Evolutionary conservation across 2,113 vertebrate species (phyloP).

Genomic region (Alces alces): DNA sequence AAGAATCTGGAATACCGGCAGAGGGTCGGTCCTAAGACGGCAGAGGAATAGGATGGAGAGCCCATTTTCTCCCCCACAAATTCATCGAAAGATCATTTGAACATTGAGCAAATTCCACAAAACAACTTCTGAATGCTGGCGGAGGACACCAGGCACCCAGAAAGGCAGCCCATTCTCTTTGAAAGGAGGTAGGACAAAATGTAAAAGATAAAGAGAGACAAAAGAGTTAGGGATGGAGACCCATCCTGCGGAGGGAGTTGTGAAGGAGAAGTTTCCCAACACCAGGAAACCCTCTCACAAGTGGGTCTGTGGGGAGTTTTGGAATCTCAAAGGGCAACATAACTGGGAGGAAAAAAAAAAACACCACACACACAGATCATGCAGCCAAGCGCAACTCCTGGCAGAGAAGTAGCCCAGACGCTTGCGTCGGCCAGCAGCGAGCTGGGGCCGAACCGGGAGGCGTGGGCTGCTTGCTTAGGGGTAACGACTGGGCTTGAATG

Average conservation of each 20-base stretch:
- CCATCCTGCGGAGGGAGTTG: background rate
- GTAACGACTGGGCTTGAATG: background rate
- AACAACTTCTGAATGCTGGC: background rate
- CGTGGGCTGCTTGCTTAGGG: background rate
- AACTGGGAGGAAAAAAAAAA: background rate
- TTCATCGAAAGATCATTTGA: background rate
- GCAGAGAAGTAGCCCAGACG: background rate
- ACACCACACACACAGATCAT: too few relatives aligned
- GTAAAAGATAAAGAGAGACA: background rate
- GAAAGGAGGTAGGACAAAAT: background rate
- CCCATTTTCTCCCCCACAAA: background rate
- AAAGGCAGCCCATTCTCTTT: background rate
- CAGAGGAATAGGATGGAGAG: background rate
- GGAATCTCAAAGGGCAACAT: background rate
- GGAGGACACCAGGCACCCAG: background rate
- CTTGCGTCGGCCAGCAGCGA: fast-evolving
- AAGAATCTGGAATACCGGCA: background rate
- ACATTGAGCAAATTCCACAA: background rate
- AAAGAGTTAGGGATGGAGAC: background rate
- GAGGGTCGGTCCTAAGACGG: background rate
- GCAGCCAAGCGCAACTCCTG: background rate
- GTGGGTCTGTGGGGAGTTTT: background rate
- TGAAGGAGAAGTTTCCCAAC: background rate
- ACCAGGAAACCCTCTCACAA: fast-evolving
- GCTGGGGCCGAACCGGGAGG: background rate